A percentile compares a stretch with the other conserved stretches of the same genome.
Conservation (phyloP, 1,140 invertebrate genomes). For the Aethina tumida region DNA sequence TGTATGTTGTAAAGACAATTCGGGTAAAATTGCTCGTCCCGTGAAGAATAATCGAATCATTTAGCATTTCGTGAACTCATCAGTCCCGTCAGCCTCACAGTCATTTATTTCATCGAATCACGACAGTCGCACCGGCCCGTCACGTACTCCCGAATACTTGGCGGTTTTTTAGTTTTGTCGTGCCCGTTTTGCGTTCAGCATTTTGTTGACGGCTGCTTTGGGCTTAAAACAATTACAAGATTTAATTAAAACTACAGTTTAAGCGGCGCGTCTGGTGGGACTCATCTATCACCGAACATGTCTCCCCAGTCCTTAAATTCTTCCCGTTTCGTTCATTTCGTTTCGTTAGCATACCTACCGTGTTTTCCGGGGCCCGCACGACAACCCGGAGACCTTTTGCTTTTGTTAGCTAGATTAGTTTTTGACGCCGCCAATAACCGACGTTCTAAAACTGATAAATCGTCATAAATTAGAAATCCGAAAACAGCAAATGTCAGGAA, state of each 20-base stretch:
- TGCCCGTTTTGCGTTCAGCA: slow-evolving; percentile 14
- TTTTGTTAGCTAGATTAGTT: slow-evolving; percentile 5
- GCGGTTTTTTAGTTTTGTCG: slow-evolving; percentile 29
- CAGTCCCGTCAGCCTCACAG: slow-evolving; percentile 19
- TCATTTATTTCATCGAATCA: slow-evolving; percentile 33
- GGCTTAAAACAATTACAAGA: slow-evolving; percentile 36
- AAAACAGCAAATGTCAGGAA: too few relatives aligned
- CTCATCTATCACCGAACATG: slow-evolving; percentile 36
- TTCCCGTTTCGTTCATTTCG: too few relatives aligned
- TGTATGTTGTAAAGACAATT: too few relatives aligned
- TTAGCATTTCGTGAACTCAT: slow-evolving; percentile 22
- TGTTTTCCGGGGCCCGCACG: slow-evolving; percentile 13
- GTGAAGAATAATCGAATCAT: too few relatives aligned
- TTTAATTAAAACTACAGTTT: slow-evolving; percentile 38
- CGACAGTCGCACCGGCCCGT: slow-evolving; percentile 31
- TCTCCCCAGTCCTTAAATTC: slow-evolving; percentile 29
- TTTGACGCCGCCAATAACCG: not conserved
- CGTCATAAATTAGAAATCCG: not conserved
- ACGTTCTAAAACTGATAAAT: not conserved
- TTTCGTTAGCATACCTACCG: slow-evolving; percentile 27
- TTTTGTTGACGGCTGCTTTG: slow-evolving; percentile 24
- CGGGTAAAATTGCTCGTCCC: too few relatives aligned
- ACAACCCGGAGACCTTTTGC: slow-evolving; percentile 7
- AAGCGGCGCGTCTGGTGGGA: slow-evolving; percentile 32
- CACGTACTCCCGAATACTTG: slow-evolving; percentile 29